Conservation (phyloP, 1,140 invertebrate species). For the Bombus balteatus region DNA sequence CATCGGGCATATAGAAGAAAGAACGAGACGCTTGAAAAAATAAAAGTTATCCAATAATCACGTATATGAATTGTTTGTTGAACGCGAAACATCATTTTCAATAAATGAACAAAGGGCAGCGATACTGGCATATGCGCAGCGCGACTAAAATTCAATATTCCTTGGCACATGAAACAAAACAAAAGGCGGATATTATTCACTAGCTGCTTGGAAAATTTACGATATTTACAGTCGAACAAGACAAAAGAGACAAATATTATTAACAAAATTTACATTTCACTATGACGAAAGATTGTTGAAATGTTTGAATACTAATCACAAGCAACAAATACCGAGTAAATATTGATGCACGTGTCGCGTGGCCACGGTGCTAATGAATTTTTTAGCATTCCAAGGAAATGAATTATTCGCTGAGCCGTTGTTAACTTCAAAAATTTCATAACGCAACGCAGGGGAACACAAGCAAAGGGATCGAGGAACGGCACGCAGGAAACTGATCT, state of each 20-base stretch:
- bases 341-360: neutral
- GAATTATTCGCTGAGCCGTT: neutral
- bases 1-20: no score
- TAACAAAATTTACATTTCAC: slow-evolving; percentile 8
- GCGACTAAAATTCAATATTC: neutral
- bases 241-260: neutral
- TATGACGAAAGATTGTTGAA: no score
- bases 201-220: neutral
- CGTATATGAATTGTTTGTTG: neutral
- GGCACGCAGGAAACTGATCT: neutral
- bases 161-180: neutral
- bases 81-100: neutral
- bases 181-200: neutral
- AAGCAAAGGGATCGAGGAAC: no score
- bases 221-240: neutral
- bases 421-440: neutral
- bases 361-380: neutral
- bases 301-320: neutral
- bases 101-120: neutral
- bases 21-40: neutral
- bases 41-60: neutral
- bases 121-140: no score
- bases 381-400: neutral
- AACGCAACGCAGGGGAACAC: no score
- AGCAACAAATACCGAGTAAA: neutral